Conservation (phyloP, 2,797 vertebrate species). For the Balearica regulorum region DNA sequence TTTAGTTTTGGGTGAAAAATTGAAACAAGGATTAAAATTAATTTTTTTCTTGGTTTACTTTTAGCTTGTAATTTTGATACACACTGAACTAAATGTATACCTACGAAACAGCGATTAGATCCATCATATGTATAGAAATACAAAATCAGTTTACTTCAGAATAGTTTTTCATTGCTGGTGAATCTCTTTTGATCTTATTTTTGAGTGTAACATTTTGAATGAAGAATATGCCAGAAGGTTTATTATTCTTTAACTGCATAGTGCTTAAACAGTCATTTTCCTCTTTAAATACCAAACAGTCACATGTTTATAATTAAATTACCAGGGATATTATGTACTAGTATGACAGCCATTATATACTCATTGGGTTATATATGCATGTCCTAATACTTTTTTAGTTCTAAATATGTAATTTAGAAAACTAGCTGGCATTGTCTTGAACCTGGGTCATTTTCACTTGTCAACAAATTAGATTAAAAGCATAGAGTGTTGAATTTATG, state of each 20-base stretch:
- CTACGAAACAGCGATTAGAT: background rate
- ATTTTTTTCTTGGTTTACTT: background rate
- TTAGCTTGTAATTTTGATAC: background rate
- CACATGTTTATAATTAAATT: conserved; percentile 49
- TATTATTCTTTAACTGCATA: conserved; percentile 27
- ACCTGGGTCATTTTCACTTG: conserved; percentile 4
- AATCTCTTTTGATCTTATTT: background rate
- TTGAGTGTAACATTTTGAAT: background rate
- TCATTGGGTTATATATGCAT: background rate
- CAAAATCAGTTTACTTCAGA: background rate
- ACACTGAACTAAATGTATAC: background rate
- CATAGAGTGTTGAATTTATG: conserved; percentile 11
- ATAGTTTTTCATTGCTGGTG: background rate
- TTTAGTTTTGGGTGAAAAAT: background rate
- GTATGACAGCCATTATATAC: background rate
- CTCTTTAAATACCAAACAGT: conserved; percentile 28
- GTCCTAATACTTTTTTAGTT: background rate
- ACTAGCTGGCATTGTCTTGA: background rate
- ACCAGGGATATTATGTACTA: background rate
- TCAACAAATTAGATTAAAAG: conserved; percentile 36
- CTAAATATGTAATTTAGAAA: conserved; percentile 1
- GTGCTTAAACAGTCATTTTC: conserved; percentile 4
- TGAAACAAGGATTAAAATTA: background rate
- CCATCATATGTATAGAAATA: background rate
- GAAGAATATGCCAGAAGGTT: background rate